Base-by-base conservation (phyloP, 2,888 invertebrate genomes). In the Drosophila prolongata region DNA sequence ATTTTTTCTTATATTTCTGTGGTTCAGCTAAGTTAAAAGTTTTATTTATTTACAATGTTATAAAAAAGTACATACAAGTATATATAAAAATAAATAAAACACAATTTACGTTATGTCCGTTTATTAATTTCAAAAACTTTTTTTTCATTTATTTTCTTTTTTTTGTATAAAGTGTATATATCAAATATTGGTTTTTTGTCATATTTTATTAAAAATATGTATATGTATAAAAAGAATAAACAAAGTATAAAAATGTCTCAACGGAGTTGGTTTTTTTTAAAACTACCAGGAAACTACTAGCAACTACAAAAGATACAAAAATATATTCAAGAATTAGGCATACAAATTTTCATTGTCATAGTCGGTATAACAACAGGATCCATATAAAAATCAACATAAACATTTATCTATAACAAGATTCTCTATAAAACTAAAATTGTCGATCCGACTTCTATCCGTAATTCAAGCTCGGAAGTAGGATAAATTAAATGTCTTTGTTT, bases 271-370 rank as follows among this genome's bases (percentile, higher is more conserved):
- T 60, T 57, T 67, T 52, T 72, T 72, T 68, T 81, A 83, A 84
- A 78, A 77, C 87, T 84, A 87, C 79, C 70, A 76, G 73, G 78
- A 79, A 62, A 64, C 64, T 50, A 79, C 89, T 87, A 89, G 76
- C 74, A 72, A 84, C 90, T 89, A 90, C 89, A 90, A 83, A 87
- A 82, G 86, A 87, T 85, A 85, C 78, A 82, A 84, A 87, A 84
- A 84, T 82, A 86, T 78, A 66, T 69, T 65, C 78, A 82, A 79
- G 85, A 81, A 66, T 73, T 77, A 76, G 67, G 66, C 82, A 70
- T 82, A 78, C 42, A 82, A 80, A 70, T 83, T 71, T 75, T 71
- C 65, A 79, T 81, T 79, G 62, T 44, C 57, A 37, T 62, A 61
- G 61, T 50, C 54, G 66, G 42, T 66, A 46, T 66, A 68, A 68